These are phyloP conservation scores for Halesus radiatus DNA, from an alignment of 1,140 invertebrate species.

Conservation along the genomic window DNA sequence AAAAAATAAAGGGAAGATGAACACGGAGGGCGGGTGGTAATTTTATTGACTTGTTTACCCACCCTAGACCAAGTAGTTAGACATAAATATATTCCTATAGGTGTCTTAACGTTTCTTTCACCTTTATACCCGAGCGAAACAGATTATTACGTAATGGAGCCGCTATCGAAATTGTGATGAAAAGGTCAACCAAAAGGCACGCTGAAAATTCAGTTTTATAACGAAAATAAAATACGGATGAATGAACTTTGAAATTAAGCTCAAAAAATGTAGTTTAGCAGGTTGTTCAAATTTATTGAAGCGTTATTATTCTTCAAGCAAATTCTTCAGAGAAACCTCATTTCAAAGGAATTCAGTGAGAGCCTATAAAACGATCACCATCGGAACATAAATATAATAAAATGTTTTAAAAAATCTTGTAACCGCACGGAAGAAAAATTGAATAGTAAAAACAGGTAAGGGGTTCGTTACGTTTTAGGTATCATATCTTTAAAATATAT, in stretches of 20 bases:
- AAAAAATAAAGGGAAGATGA: constrained; percentile 38
- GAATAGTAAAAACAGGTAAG: no score
- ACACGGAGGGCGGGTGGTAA: constrained; percentile 41
- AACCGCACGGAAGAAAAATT: no score
- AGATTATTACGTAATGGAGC: constrained; percentile 27
- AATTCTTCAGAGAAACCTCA: constrained; percentile 33
- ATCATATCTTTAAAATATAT: no score
- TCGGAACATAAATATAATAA: no score
- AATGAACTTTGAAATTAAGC: constrained; percentile 31
- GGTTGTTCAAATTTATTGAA: constrained; percentile 22
- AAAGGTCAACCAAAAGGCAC: constrained; percentile 33
- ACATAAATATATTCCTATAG: constrained; percentile 18
- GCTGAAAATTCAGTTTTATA: constrained; percentile 35
- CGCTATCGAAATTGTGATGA: constrained; percentile 17
- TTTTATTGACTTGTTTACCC: constrained; percentile 58
- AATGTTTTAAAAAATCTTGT: no score
- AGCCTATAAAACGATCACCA: no score
- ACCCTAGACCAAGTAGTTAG: constrained; percentile 15
- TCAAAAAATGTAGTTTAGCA: constrained; percentile 19
- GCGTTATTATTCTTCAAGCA: constrained; percentile 14
- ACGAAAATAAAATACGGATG: constrained; percentile 27
- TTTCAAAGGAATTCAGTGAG: constrained; percentile 14
- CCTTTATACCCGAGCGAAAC: constrained; percentile 38
- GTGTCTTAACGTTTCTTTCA: constrained; percentile 37
- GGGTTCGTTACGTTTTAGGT: no score